Evolutionary conservation across 2,797 vertebrate species (phyloP), one percentile per base, ranked within the genome.

Genomic region (Threskiornis aethiopicus): DNA sequence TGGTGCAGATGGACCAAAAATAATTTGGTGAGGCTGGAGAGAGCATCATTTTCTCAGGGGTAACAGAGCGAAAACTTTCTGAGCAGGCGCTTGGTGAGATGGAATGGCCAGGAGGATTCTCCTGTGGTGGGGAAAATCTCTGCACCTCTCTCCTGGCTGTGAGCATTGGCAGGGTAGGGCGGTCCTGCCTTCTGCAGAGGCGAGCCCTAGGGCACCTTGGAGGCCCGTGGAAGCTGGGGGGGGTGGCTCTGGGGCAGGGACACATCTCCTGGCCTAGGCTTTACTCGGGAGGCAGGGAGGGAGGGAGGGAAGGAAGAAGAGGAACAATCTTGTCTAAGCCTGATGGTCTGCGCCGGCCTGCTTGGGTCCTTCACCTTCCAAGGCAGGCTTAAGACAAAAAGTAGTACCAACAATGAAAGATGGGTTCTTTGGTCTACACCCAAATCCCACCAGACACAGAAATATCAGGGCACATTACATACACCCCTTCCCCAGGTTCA

Each of bases 381-480:
- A 41, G 26, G 64, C 31, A 69, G 46, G 33, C n/a, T 87, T 59
- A 72, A 71, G 59, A 47, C 16, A 80, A 62, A 41, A 87, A 57
- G 41, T 75, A 58, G 24, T 49, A 54, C 28, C 20, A 62, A 2
- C 21, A 70, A 20, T n/a, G 76, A 86, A 77, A 79, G 42, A 25
- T 31, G 35, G 11, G 20, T 67, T 82, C 57, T 72, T 86, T 61
- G 52, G 31, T 62, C 66, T 67, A 65, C 41, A 51, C 39, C 39
- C 42, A 37, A 3, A 41, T 88, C 41, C 61, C 2, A 2, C 51
- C 33, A 54, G 71, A 65, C 26, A 16, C n/a, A 71, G 57, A 67
- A 67, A 16, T 0, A 25, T 4, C 0, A 1, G n/a, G 12, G 15
- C 16, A 9, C 2, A 3, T 67, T 64, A 35, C 16, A 11, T 39